Conservation (phyloP, 2,113 vertebrate species). For the Lepisosteus oculatus region DNA sequence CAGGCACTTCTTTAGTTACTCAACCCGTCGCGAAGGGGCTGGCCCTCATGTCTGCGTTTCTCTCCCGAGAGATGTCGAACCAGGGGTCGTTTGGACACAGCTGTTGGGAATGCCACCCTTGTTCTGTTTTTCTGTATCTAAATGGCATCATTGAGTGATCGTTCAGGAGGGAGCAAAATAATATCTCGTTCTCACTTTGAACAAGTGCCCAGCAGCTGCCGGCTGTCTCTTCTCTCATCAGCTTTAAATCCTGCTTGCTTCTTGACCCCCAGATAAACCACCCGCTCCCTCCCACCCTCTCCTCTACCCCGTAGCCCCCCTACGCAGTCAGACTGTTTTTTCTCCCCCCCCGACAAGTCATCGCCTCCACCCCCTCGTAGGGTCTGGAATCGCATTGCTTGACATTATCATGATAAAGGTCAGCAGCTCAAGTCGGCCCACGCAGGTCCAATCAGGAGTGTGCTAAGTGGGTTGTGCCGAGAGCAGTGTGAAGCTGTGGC, state of each 20-base stretch:
- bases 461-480: conserved; percentile 21
- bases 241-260: conserved; percentile 34
- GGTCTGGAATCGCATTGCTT: conserved; percentile 40
- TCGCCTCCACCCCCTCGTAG: conserved; percentile 47
- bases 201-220: conserved; percentile 60
- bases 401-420: conserved; percentile 64
- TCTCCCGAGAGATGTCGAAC: conserved; percentile 21
- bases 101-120: conserved; percentile 58
- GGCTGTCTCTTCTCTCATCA: conserved; percentile 54
- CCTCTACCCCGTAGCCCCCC: conserved; percentile 50
- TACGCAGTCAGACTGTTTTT: no score
- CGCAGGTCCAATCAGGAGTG: conserved; percentile 40
- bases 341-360: conserved; percentile 4
- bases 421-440: conserved; percentile 57
- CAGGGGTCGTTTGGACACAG: conserved; percentile 64
- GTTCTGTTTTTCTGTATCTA: conserved; percentile 39
- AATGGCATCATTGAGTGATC: conserved; percentile 60
- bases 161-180: conserved; percentile 38
- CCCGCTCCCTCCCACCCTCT: neutral
- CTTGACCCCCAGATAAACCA: conserved; percentile 59
- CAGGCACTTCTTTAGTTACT: no score
- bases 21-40: no score
- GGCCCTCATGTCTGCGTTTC: neutral
- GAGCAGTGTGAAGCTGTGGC: conserved; percentile 39
- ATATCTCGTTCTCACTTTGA: conserved; percentile 25